Evolutionary conservation across 2,888 invertebrate genomes (phyloP), one percentile per base, ranked within the genome.

Genomic region (Nymphalis polychloros): DNA sequence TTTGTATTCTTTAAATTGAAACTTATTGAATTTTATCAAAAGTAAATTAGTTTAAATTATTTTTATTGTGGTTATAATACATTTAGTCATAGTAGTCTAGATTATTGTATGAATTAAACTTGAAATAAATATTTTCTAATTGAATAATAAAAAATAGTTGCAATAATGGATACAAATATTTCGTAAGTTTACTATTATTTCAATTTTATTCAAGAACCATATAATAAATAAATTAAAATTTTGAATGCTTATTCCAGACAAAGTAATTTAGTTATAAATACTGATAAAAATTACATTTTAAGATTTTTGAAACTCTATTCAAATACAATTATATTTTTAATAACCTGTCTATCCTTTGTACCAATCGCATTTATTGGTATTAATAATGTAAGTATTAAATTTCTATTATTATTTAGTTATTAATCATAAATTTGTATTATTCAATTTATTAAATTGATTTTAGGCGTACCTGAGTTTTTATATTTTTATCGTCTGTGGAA

Each of bases 271-370:
- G 76, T 86, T 0, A 84, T 86, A 63, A 73, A 83, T n/a, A 84
- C 86, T 13, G 81, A 75, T 66, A 80, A 78, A 69, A 79, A 80
- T 47, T 79, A 84, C 6, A 69, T 79, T 17, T 76, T 76, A 64
- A 70, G 81, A 67, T 86, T 86, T 71, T 83, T 76, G 55, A 87
- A 80, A 65, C 72, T 83, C 5, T 87, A 89, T 76, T 85, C 84
- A 84, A 84, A 82, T 68, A 78, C 73, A 50, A 60, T 87, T 17
- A 74, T 86, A 3, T 71, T 86, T 46, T 10, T 89, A 1, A 41
- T 81, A 20, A 76, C 80, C 35, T 88, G 88, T n/a, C 7, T 89
- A 4, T 3, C 87, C 53, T 76, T 88, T 19, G 47, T 84, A 41
- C 90, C 90, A 0, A 67, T 90, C 49, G 75, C 75, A 48, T 80